A percentile compares a stretch with the other conserved stretches of the same genome.
Conservation (phyloP, 64 coral and sea anemone genomes). For the Porites lutea region DNA sequence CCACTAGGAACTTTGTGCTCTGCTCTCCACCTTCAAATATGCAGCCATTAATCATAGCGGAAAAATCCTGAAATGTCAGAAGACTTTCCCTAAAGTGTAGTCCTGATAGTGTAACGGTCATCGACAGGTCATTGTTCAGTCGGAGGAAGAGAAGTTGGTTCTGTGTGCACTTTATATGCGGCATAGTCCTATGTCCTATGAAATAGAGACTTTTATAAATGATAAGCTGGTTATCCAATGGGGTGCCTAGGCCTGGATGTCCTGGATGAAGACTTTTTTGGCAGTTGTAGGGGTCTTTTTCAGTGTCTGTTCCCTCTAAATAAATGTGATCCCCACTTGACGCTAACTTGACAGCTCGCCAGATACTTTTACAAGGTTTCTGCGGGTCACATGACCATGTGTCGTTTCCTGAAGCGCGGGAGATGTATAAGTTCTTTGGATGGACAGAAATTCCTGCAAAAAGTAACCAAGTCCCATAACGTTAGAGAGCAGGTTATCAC, state of each 20-base stretch:
- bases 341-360: slow-evolving; percentile 36
- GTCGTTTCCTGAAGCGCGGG: slow-evolving; percentile 50
- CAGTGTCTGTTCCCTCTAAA: slow-evolving; percentile 53
- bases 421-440: not conserved
- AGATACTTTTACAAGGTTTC: slow-evolving; percentile 68
- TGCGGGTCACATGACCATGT: slow-evolving; percentile 20
- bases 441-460: not conserved
- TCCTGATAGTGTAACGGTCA: not conserved
- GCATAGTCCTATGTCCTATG: slow-evolving; percentile 23
- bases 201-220: slow-evolving; percentile 49
- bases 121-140: not conserved
- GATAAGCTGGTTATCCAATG: not conserved
- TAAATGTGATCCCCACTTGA: slow-evolving; percentile 15
- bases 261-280: not conserved
- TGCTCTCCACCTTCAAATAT: not conserved
- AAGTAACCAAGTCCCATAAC: not conserved
- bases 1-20: not conserved
- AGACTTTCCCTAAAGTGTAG: not conserved
- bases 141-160: not conserved
- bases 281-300: slow-evolving; percentile 54
- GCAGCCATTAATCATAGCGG: not conserved
- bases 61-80: not conserved
- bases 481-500: too few species aligned
- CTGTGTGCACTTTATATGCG: not conserved
- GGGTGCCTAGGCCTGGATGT: slow-evolving; percentile 3